Evolutionary conservation across 2,797 vertebrate genomes (phyloP), one percentile per base, ranked within the genome.

Genomic region (Antrozous pallidus): DNA sequence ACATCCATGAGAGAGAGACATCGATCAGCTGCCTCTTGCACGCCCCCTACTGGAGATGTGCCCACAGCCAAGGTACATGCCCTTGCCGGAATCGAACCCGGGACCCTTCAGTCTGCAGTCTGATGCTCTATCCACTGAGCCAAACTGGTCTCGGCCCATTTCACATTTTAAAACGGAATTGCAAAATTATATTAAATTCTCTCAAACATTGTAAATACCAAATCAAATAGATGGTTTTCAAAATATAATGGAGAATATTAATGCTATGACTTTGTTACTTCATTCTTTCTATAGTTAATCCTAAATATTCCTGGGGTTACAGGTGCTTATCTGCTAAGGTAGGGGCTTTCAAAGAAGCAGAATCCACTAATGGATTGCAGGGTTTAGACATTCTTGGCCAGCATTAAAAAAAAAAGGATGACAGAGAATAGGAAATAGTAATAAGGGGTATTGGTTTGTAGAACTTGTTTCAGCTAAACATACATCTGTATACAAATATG

Each of bases 121-220:
- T n/a, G n/a, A n/a, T n/a, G n/a, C n/a, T n/a, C n/a, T n/a, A n/a
- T n/a, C n/a, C n/a, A n/a, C n/a, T n/a, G n/a, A n/a, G n/a, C n/a
- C n/a, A n/a, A n/a, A n/a, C n/a, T n/a, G n/a, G n/a, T n/a, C n/a
- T n/a, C n/a, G n/a, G n/a, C n/a, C 61, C 31, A 33, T 93, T 84
- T 79, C n/a, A 83, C 28, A 33, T 88, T 90, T 92, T 65, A 88
- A 73, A 88, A 73, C 74, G n/a, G 14, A 95, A 65, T 88, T 82
- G 69, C 38, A 74, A 65, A 85, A 40, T 36, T 86, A 51, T 79
- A 6, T 84, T 86, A 74, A 47, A 71, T 87, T 89, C 17, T 89
- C 26, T 63, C 71, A 90, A 74, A 40, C 2, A 22, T 61, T 42
- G 22, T 77, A 87, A 42, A 89, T 63, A 78, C 18, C 24, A 86